Conservation (phyloP, 2,113 vertebrate genomes). For the Tachuris rubrigastra region DNA sequence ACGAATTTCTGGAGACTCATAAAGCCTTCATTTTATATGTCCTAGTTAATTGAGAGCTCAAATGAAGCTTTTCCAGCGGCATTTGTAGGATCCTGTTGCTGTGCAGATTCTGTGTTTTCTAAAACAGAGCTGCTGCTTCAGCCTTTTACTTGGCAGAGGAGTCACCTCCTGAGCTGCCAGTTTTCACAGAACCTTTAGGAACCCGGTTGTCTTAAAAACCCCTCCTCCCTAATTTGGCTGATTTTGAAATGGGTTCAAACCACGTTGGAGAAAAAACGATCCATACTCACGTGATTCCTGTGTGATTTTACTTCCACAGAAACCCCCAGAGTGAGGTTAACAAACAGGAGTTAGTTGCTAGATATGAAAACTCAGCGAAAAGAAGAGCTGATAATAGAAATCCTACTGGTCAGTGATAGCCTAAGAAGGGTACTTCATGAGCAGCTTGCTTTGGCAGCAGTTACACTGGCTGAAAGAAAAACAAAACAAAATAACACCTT, state of each 20-base stretch:
- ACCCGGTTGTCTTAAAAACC: not conserved
- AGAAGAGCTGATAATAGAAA: not conserved
- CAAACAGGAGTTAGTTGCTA: not conserved
- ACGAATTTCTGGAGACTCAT: not conserved
- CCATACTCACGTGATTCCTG: rapidly evolving
- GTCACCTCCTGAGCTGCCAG: not conserved
- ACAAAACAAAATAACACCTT: not conserved
- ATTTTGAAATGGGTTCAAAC: not conserved
- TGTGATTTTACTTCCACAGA: not conserved
- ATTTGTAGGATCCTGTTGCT: not conserved
- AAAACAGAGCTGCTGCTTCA: not conserved
- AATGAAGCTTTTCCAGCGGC: not conserved
- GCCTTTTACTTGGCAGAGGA: not conserved
- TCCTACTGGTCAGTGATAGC: not conserved
- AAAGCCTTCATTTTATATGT: not conserved
- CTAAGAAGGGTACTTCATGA: not conserved
- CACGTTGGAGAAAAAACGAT: not conserved
- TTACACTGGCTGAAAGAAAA: not conserved
- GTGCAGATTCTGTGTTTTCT: not conserved
- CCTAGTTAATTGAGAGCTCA: not conserved
- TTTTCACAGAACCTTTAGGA: not conserved
- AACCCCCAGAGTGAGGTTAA: not conserved
- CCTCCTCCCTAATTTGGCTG: not conserved
- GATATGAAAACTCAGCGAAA: not conserved
- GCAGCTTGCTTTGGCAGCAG: not conserved